phyloP scores from a whole-genome alignment of 2,797 vertebrate species.

The Anguilla megastoma region DNA sequence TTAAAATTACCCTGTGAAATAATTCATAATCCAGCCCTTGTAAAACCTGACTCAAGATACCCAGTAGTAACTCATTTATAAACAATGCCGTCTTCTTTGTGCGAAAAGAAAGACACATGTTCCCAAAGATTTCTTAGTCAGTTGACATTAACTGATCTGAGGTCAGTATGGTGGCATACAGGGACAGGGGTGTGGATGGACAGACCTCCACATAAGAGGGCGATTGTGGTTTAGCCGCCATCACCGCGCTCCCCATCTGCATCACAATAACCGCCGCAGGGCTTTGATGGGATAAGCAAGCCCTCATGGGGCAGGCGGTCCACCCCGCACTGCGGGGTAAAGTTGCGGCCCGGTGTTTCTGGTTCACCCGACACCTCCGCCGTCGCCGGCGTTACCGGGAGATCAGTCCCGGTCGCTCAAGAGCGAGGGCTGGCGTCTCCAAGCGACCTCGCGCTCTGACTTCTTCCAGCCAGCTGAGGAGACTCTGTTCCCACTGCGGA shows the following conservation, averaged over 20 bases:
- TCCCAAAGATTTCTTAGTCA: neutral
- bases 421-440: neutral
- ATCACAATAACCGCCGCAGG: neutral
- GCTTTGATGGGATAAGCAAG: conserved; percentile 26
- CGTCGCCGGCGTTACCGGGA: neutral
- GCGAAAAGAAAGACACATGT: neutral
- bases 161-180: neutral
- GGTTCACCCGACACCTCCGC: conserved; percentile 10
- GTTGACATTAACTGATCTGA: neutral
- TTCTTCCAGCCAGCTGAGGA: neutral
- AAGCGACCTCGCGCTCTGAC: neutral
- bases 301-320: conserved; percentile 6
- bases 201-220: conserved; percentile 22
- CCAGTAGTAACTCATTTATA: neutral
- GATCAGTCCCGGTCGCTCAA: neutral
- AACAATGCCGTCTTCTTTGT: neutral
- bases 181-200: neutral
- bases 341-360: neutral
- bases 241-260: conserved; percentile 8
- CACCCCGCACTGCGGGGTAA: neutral
- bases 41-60: neutral
- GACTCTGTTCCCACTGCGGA: neutral
- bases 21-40: no score
- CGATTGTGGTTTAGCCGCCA: neutral
- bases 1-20: no score